These are phyloP conservation scores for Orchestia grillus DNA, from an alignment of 1,140 invertebrate genomes.

Conservation along the genomic window DNA sequence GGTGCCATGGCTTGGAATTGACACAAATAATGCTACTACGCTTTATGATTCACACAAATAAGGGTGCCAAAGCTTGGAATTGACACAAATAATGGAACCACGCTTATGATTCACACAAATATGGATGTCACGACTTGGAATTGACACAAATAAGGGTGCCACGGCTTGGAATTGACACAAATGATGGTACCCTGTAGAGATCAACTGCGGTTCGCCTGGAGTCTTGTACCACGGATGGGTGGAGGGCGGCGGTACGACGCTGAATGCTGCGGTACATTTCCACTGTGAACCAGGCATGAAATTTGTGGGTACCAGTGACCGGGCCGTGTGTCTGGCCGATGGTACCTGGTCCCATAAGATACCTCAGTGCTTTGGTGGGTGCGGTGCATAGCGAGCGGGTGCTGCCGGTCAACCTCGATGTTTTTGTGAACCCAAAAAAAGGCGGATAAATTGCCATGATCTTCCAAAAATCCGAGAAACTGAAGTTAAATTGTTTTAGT, in stretches of 20 bases:
- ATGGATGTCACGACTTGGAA: neutral
- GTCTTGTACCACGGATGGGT: slow-evolving; percentile 75
- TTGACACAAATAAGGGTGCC: neutral
- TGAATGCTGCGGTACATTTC: slow-evolving; percentile 75
- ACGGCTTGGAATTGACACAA: neutral
- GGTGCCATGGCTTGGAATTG: no score
- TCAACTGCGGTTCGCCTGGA: slow-evolving; percentile 75
- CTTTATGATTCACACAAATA: no score
- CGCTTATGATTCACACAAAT: neutral
- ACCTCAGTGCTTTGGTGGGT: slow-evolving; percentile 75
- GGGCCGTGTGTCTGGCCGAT: slow-evolving; percentile 73
- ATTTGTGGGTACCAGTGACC: slow-evolving; percentile 71
- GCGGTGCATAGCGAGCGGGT: neutral
- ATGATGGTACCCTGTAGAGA: slow-evolving; percentile 71
- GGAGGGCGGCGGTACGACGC: slow-evolving; percentile 74
- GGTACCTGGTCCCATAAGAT: slow-evolving; percentile 75
- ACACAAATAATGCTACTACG: no score
- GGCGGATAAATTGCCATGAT: neutral
- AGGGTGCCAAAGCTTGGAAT: neutral
- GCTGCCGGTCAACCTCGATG: neutral
- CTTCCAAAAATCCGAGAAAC: no score
- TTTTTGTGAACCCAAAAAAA: neutral
- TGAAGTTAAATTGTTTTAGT: no score
- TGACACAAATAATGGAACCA: neutral
- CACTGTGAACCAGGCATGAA: slow-evolving; percentile 75